phyloP scores from a whole-genome alignment of 2,113 vertebrate genomes.

The Passer domesticus region DNA sequence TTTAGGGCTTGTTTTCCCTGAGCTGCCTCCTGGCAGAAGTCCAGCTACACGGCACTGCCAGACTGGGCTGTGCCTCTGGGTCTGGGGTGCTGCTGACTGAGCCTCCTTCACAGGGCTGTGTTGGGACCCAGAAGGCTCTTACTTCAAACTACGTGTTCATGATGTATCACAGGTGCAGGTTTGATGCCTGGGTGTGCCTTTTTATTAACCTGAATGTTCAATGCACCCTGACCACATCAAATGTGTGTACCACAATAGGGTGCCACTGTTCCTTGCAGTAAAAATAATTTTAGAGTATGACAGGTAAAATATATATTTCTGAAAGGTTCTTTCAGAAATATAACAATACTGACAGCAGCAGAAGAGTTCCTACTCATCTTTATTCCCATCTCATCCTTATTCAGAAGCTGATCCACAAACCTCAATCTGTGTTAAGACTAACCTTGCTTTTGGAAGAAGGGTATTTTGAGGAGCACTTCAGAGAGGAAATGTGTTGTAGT shows the following conservation, averaged over 20 bases:
- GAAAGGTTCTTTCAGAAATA: conserved; percentile 53
- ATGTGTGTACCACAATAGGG: background rate
- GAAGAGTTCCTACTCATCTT: background rate
- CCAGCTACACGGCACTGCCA: rapidly evolving
- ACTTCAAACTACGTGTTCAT: background rate
- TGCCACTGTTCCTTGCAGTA: conserved; percentile 36
- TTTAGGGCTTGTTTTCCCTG: background rate
- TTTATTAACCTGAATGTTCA: conserved; percentile 14
- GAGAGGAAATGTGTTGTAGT: background rate
- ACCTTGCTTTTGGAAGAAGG: background rate
- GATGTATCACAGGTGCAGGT: background rate
- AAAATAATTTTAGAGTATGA: conserved; percentile 60
- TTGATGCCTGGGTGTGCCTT: background rate
- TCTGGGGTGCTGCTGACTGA: background rate
- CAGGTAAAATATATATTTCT: conserved; percentile 60
- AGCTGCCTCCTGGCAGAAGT: background rate
- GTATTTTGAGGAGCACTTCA: background rate
- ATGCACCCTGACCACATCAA: background rate
- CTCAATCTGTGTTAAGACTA: background rate
- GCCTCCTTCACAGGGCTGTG: background rate
- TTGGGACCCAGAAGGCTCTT: background rate
- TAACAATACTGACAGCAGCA: background rate
- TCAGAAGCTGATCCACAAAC: background rate
- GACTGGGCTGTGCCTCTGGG: background rate
- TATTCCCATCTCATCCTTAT: background rate